Base-by-base conservation (phyloP, 2,113 vertebrate genomes). In the Equus przewalskii region DNA sequence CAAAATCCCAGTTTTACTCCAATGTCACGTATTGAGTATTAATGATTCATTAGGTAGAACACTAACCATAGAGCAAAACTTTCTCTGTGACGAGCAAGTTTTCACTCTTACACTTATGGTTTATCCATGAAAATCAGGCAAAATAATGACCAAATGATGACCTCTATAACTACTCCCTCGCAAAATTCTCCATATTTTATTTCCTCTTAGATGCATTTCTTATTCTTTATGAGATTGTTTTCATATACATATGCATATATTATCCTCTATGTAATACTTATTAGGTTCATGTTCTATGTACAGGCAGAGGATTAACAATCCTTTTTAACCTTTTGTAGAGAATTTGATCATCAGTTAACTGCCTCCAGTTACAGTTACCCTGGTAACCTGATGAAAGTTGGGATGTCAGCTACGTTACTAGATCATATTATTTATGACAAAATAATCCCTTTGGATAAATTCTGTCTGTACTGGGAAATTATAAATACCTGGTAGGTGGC, bases 121-220 rank as follows among this genome's bases (percentile, higher is more conserved):
- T 78, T 73, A 83, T 70, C 18, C 22, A 73, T 58, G 41, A 87
- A 94, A 94, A 33, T 89, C 10, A 91, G 11, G 11, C 7, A 96
- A 94, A 85, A 75, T 73, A 16, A 91, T 78, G 19, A 92, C 12
- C 13, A 91, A 94, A 89, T 88, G 36, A 75, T 9, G 2, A 58
- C 21, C 6, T 88, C 30, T 72, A 3, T 21, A 78, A 78, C 3
- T 24, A 4, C 41, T 36, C 12, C 89, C 58, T 89, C 78, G 56
- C 7, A 62, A 82, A 94, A 64, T 72, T 73, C 7, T 86, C 36
- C 15, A 28, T n/a, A 67, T 69, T 78, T 93, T n/a, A 62, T 89
- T 84, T 90, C 30, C 30, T 85, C 67, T 79, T 95, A 93, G 21
- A 62, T 73, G 46, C 3, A 44, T 82, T 85, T 96, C 13, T 60